Conservation (phyloP, 1,140 invertebrate genomes). For the Drosophila rhopaloa region DNA sequence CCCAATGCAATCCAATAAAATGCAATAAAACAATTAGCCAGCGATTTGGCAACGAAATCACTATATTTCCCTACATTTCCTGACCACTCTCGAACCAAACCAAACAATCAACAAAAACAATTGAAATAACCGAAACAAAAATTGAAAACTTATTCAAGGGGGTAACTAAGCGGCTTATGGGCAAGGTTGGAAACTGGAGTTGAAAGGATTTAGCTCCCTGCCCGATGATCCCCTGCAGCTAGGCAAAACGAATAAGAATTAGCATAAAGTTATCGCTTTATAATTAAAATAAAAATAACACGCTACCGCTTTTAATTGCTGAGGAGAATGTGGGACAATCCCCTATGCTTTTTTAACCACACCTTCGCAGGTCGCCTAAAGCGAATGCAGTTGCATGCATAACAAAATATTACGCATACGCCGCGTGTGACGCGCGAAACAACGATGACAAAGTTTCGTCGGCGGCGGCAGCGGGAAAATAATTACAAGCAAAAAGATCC, state of each 20-base stretch:
- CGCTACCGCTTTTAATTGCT: constrained; percentile 58
- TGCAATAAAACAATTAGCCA: constrained; percentile 62
- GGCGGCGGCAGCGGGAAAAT: constrained; percentile 39
- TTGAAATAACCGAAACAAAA: constrained; percentile 24
- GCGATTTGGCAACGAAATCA: constrained; percentile 33
- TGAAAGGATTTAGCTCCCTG: constrained; percentile 1
- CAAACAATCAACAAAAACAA: constrained; percentile 13
- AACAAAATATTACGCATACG: constrained; percentile 73
- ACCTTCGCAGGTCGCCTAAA: constrained; percentile 18
- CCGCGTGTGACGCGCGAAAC: constrained; percentile 46
- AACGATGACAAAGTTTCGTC: constrained; percentile 59
- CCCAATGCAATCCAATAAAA: constrained; percentile 60
- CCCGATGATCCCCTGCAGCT: constrained; percentile 10
- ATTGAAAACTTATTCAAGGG: constrained; percentile 23
- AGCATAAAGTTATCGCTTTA: constrained; percentile 63
- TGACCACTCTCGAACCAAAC: constrained; percentile 4
- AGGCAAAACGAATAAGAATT: constrained; percentile 33
- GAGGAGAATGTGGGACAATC: constrained; percentile 55
- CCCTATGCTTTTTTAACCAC: constrained; percentile 6
- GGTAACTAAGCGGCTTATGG: constrained; percentile 39
- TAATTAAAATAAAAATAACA: constrained; percentile 71
- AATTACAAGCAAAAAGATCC: constrained; percentile 51
- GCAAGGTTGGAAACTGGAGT: neutral
- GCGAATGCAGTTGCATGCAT: constrained; percentile 55
- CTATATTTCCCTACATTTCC: constrained; percentile 7